phyloP scores from a whole-genome alignment of 1,140 invertebrate genomes.

The Lanistes nyassanus region DNA sequence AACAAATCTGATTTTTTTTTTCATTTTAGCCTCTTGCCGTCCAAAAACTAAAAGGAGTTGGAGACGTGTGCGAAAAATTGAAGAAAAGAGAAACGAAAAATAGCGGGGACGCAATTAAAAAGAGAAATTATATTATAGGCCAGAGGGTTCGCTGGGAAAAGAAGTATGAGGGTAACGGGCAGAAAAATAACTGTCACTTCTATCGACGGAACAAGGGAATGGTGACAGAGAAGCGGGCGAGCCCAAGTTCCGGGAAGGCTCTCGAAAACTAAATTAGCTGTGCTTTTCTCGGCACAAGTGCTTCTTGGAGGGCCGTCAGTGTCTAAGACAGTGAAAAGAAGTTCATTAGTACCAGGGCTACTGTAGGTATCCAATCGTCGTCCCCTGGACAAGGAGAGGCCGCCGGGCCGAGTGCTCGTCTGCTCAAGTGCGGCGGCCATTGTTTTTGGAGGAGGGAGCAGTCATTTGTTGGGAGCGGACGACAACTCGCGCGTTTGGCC shows the following conservation, averaged over 20 bases:
- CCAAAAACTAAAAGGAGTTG: not conserved
- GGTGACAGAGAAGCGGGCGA: not conserved
- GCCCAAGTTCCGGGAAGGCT: not conserved
- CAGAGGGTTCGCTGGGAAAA: not conserved
- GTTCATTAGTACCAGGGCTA: conserved; percentile 8
- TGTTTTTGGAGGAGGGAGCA: not conserved
- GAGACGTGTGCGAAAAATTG: not conserved
- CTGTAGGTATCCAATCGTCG: conserved; percentile 11
- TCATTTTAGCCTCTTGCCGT: not conserved
- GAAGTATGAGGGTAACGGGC: not conserved
- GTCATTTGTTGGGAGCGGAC: conserved; percentile 5
- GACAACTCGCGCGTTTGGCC: not conserved
- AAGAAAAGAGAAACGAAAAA: not conserved
- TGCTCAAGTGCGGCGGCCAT: not conserved
- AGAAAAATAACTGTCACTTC: conserved; percentile 13
- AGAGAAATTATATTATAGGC: not conserved
- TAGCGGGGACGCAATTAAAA: not conserved
- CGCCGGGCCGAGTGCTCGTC: not conserved
- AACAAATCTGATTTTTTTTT: not conserved
- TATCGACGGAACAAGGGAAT: conserved; percentile 3
- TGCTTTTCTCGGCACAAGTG: not conserved
- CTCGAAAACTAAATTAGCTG: conserved; percentile 7
- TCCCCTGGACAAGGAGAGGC: not conserved
- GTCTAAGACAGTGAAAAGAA: conserved; percentile 11
- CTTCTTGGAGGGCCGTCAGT: conserved; percentile 4